Evolutionary conservation across 2,113 vertebrate species (phyloP).

Genomic region (Desmodus rotundus): DNA sequence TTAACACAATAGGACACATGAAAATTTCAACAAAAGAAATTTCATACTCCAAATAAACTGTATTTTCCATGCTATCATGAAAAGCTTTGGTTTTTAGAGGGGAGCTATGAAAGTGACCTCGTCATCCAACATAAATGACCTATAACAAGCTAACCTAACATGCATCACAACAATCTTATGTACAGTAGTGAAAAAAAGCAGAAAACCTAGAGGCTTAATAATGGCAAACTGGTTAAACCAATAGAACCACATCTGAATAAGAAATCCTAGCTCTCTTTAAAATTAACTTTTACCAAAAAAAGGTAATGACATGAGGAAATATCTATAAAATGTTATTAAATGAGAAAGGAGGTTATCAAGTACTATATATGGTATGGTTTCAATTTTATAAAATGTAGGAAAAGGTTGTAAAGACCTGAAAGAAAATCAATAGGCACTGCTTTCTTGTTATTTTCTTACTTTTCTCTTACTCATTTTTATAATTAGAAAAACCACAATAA

Average conservation of each 20-base stretch:
- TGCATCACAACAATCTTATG: not conserved
- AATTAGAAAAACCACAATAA: not conserved
- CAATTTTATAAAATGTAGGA: not conserved
- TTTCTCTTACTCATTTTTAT: not conserved
- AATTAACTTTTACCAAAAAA: not conserved
- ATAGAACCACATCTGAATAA: not conserved
- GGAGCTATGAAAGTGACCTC: not conserved
- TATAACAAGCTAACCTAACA: not conserved
- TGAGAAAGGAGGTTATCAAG: not conserved
- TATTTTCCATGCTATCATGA: not conserved
- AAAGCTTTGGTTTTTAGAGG: conserved; percentile 19
- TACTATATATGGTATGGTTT: not conserved
- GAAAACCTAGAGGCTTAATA: not conserved
- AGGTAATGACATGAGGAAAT: not conserved
- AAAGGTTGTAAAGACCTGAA: not conserved
- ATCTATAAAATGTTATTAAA: not conserved
- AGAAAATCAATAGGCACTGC: not conserved
- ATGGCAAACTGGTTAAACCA: not conserved
- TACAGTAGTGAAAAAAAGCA: not conserved
- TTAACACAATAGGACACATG: not conserved
- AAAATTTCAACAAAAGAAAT: not conserved
- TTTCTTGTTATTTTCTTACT: not conserved
- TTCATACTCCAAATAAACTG: not conserved
- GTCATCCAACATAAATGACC: not conserved
- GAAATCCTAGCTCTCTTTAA: not conserved